phyloP scores from a whole-genome alignment of 2,113 vertebrate species.

The Ammodytes marinus region DNA sequence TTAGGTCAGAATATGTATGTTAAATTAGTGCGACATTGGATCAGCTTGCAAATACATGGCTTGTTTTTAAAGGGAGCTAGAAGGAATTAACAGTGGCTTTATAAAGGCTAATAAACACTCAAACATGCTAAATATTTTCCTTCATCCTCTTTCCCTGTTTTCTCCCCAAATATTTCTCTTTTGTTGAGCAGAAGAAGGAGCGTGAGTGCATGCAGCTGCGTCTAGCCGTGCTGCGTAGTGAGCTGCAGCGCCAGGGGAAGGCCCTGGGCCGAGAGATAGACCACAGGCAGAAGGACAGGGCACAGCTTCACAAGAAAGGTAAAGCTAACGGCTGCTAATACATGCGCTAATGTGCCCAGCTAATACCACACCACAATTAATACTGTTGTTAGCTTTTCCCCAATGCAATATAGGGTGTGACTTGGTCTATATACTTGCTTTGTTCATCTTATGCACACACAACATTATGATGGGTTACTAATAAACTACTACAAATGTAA shows the following conservation, averaged over 20 bases:
- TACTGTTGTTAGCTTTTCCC: background rate
- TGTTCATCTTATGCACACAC: background rate
- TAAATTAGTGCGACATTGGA: slow-evolving; percentile 39
- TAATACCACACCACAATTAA: background rate
- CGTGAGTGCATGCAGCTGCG: slow-evolving; percentile 95
- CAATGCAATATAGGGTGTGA: background rate
- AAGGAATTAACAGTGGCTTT: slow-evolving; percentile 34
- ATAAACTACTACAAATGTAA: background rate
- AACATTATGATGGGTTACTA: background rate
- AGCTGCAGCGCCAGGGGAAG: slow-evolving; percentile 94
- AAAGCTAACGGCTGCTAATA: slow-evolving; percentile 16
- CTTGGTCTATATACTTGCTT: background rate
- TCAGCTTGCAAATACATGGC: slow-evolving; percentile 32
- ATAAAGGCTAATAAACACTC: slow-evolving; percentile 51
- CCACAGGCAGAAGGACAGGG: slow-evolving; percentile 89
- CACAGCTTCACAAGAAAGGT: slow-evolving; percentile 90
- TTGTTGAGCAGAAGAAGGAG: slow-evolving; percentile 91
- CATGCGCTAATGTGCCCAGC: background rate
- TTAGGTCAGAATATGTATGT: slow-evolving; percentile 11
- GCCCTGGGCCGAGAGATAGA: slow-evolving; percentile 90
- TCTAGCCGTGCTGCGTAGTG: slow-evolving; percentile 92
- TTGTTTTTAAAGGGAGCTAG: slow-evolving; percentile 42
- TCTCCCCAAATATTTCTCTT: slow-evolving; percentile 12
- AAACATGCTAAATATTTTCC: slow-evolving; percentile 27
- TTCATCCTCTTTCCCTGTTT: slow-evolving; percentile 24